Conservation (phyloP, 2,113 vertebrate genomes). For the Myrmophylax atrothorax region DNA sequence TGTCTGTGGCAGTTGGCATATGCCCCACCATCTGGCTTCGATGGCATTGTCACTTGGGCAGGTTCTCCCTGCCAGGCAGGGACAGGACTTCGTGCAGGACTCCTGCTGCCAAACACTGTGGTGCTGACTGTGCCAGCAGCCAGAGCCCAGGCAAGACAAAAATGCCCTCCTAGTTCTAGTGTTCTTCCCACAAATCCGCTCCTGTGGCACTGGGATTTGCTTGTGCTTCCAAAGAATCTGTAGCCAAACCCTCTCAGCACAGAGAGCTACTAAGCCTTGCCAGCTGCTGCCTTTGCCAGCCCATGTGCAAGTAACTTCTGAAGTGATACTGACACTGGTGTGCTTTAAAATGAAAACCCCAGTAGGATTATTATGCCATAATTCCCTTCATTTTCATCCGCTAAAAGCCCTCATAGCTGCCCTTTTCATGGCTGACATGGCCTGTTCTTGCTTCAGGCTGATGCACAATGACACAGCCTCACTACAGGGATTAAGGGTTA, state of each 20-base stretch:
- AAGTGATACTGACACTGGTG: neutral
- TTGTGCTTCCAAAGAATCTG: neutral
- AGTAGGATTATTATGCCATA: neutral
- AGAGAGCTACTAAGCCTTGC: neutral
- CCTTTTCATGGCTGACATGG: neutral
- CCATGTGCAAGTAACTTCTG: neutral
- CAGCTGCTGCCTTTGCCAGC: neutral
- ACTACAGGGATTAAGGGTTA: neutral
- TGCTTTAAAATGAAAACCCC: neutral
- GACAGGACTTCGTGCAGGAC: neutral
- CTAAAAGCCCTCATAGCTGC: neutral
- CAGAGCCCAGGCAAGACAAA: neutral
- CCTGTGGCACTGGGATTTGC: neutral
- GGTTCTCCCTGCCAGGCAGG: neutral
- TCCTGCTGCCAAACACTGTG: neutral
- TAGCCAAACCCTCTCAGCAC: neutral
- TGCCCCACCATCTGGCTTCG: neutral
- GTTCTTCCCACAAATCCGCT: neutral
- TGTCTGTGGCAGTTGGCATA: neutral
- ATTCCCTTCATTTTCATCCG: neutral
- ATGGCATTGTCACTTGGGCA: neutral
- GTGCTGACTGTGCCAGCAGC: neutral
- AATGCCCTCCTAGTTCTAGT: neutral
- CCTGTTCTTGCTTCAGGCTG: neutral
- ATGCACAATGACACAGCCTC: accelerated